phyloP scores from a whole-genome alignment of 1,140 invertebrate species.

The Diprion similis region DNA sequence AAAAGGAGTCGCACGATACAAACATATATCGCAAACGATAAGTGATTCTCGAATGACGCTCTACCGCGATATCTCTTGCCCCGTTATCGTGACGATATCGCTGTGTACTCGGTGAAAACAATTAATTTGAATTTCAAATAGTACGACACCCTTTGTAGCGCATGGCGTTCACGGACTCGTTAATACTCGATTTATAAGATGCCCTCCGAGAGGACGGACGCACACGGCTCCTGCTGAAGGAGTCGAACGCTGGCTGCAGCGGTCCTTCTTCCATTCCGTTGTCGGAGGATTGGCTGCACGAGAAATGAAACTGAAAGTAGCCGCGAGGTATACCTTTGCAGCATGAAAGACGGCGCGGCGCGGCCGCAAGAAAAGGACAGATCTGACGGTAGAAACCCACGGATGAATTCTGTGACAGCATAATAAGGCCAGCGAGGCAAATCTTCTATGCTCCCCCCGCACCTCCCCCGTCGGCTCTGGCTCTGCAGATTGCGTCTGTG shows the following conservation, averaged over 20 bases:
- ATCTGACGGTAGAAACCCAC: not conserved
- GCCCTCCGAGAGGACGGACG: not conserved
- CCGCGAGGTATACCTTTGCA: not conserved
- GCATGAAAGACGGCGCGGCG: not conserved
- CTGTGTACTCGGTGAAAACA: not conserved
- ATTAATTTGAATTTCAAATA: constrained; percentile 8
- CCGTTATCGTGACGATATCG: not conserved
- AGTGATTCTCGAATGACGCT: no score
- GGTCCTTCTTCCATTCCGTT: not conserved
- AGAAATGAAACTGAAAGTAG: constrained; percentile 7
- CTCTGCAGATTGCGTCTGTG: not conserved
- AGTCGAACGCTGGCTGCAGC: no score
- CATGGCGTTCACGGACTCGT: not conserved
- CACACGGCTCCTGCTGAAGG: no score
- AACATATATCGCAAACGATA: no score
- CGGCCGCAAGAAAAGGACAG: not conserved
- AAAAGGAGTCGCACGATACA: no score
- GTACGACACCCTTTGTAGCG: not conserved
- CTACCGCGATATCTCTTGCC: no score
- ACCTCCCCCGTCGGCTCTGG: not conserved
- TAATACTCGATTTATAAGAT: constrained; percentile 6
- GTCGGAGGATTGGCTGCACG: constrained; percentile 1
- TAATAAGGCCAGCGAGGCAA: not conserved
- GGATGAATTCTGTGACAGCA: constrained; percentile 5
- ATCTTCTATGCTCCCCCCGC: not conserved